Evolutionary conservation across 2,797 vertebrate species (phyloP), one percentile per base, ranked within the genome.

Genomic region (Rhinogobio ventralis): DNA sequence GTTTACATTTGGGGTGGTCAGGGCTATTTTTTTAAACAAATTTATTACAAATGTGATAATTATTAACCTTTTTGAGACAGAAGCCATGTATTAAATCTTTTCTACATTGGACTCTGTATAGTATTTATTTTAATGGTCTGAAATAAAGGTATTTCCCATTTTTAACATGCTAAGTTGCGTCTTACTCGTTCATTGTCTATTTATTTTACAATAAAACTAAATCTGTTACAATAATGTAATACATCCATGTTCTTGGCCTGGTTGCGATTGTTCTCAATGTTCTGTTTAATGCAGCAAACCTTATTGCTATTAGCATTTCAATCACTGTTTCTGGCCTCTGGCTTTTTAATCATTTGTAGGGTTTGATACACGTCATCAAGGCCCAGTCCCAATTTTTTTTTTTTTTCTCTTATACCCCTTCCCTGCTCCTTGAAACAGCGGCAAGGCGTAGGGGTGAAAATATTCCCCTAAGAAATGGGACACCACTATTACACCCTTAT

Each of bases 41-140:
- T 94, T 93, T 92, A 93, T 92, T 90, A 89, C 88, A 90, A 90
- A 91, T 92, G 91, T 92, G 91, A 90, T 91, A 55, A 83, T 85
- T 94, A 93, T 95, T 94, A 91, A 93, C 92, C 88, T 93, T 94
- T 94, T 94, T 92, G 87, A 94, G 90, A 94, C 94, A 94, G 95
- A 95, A 95, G 91, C 93, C 74, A 90, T 96, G 95, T 95, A 94
- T 92, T 91, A 93, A 93, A 83, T 79, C 83, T 95, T 95, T 96
- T 95, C 92, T 96, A 96, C 95, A 96, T 96, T 95, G 94, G 93
- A 93, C 95, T 95, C 95, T 96, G 95, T 95, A 96, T 94, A 96
- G 95, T 96, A 96, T 96, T 96, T 96, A 96, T 96, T 96, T 95
- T 94, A 96, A 94, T 94, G 94, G 93, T 95, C 93, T 95, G 94